Conservation (phyloP, 2,888 invertebrate species). For the Drosophila multiciliata region DNA sequence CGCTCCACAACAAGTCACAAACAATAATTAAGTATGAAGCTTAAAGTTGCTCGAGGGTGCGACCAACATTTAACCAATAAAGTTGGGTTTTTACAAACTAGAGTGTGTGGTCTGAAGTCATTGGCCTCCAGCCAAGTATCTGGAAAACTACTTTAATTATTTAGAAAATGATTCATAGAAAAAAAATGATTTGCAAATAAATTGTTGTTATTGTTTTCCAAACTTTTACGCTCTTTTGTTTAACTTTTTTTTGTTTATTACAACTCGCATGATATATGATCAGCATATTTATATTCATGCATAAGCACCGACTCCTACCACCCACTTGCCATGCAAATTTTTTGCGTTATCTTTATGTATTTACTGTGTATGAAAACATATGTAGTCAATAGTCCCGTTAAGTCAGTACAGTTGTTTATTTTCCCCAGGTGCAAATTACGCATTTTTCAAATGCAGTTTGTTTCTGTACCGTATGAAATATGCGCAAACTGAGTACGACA, state of each 20-base stretch:
- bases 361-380: not conserved
- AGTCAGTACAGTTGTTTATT: constrained; percentile 54
- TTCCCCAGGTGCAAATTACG: constrained; percentile 68
- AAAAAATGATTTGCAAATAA: not conserved
- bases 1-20: constrained; percentile 25
- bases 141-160: not conserved
- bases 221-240: constrained; percentile 1
- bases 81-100: constrained; percentile 20
- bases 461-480: constrained; percentile 40
- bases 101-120: constrained; percentile 23
- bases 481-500: constrained; percentile 18
- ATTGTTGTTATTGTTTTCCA: not conserved
- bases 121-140: constrained; percentile 7
- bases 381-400: constrained; percentile 13
- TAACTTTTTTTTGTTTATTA: constrained; percentile 13
- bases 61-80: constrained; percentile 3
- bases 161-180: not conserved
- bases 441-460: constrained; percentile 61
- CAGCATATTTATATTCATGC: constrained; percentile 21
- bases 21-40: constrained; percentile 25
- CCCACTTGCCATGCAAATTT: constrained; percentile 17
- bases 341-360: constrained; percentile 19
- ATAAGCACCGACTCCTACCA: not conserved
- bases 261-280: constrained; percentile 27
- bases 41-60: constrained; percentile 11